Percentiles rank a stretch among this genome's conserved stretches.
phyloP scores from a whole-genome alignment of 2,888 invertebrate genomes.

The Pecten maximus region DNA sequence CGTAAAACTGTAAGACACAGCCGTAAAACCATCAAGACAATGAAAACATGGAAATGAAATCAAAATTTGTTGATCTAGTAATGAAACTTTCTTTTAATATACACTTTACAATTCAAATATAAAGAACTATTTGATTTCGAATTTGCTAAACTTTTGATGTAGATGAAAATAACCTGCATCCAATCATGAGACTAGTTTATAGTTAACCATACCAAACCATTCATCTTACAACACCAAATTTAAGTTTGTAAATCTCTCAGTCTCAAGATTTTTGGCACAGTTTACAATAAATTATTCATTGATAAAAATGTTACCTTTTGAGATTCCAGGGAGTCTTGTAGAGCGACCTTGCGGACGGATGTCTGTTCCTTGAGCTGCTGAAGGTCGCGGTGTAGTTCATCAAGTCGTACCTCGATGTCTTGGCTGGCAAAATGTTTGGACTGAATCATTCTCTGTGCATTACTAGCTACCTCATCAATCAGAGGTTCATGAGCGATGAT shows the following conservation, averaged over 20 bases:
- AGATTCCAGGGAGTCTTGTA: slow-evolving; percentile 92
- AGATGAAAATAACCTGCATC: too few relatives aligned
- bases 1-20: slow-evolving; percentile 89
- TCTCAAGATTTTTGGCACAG: not conserved
- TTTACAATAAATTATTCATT: not conserved
- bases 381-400: slow-evolving; percentile 88
- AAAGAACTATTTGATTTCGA: too few relatives aligned
- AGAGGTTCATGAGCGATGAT: slow-evolving; percentile 93
- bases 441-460: slow-evolving; percentile 91
- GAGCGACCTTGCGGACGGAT: slow-evolving; percentile 86
- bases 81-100: too few relatives aligned
- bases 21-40: too few relatives aligned
- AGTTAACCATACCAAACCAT: not conserved
- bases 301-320: slow-evolving; percentile 86
- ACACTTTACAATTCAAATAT: too few relatives aligned
- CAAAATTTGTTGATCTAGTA: too few relatives aligned
- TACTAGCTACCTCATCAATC: slow-evolving; percentile 88
- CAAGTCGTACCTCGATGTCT: slow-evolving; percentile 88
- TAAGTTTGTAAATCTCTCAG: not conserved
- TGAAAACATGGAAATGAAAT: too few relatives aligned
- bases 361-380: slow-evolving; percentile 87
- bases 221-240: not conserved
- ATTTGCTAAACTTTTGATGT: too few relatives aligned
- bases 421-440: slow-evolving; percentile 93
- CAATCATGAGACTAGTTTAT: not conserved